phyloP scores from a whole-genome alignment of 2,797 vertebrate genomes.

The Leptatherina wallacei region DNA sequence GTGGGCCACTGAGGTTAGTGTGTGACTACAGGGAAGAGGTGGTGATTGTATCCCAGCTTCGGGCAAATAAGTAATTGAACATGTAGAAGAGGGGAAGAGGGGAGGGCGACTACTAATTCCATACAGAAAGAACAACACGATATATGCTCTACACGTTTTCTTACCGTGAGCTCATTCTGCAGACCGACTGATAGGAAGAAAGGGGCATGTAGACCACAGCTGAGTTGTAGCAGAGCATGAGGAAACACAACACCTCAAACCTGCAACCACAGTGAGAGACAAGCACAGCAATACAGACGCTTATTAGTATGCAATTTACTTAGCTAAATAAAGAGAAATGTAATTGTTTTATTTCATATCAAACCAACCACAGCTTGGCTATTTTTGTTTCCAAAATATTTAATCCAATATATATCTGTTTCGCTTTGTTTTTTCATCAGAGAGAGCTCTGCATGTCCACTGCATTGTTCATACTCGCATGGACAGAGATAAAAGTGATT shows the following conservation, averaged over 20 bases:
- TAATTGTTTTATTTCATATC: too few relatives aligned
- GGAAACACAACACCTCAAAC: conserved; percentile 97
- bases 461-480: conserved; percentile 9
- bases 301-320: neutral
- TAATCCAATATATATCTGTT: too few relatives aligned
- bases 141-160: conserved; percentile 27
- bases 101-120: conserved; percentile 16
- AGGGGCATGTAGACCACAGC: conserved; percentile 96
- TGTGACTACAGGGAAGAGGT: conserved; percentile 5
- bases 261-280: conserved; percentile 72
- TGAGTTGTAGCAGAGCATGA: conserved; percentile 98
- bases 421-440: neutral
- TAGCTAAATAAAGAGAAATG: neutral
- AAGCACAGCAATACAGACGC: neutral
- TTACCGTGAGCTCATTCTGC: conserved; percentile 97
- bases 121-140: conserved; percentile 3
- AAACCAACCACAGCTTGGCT: too few relatives aligned
- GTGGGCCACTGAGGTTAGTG: conserved; percentile 20
- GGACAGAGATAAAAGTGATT: neutral
- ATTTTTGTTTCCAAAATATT: too few relatives aligned
- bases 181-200: conserved; percentile 95
- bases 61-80: conserved; percentile 10
- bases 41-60: conserved; percentile 20
- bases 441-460: conserved; percentile 18
- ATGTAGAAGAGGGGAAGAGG: neutral